A percentile compares a stretch with the other conserved stretches of the same genome.
phyloP scores from a whole-genome alignment of 2,113 vertebrate species.

The Vulpes ferrilata region DNA sequence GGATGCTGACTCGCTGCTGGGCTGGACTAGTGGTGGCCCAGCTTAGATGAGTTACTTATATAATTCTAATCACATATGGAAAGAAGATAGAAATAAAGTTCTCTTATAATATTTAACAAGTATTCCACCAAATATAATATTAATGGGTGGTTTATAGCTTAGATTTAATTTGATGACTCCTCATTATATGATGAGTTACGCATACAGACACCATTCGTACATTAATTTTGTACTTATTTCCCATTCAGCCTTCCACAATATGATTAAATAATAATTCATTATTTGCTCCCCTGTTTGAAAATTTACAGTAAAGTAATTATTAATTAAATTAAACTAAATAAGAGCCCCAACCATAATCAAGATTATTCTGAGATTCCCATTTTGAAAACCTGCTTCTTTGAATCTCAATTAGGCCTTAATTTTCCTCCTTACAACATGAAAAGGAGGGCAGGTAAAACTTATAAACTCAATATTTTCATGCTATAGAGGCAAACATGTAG shows the following conservation, averaged over 20 bases:
- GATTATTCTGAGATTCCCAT: neutral
- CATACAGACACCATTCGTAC: neutral
- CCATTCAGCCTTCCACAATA: neutral
- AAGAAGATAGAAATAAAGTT: neutral
- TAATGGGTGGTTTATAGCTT: neutral
- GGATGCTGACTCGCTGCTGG: neutral
- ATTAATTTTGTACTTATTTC: neutral
- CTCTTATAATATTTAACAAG: neutral
- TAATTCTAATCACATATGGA: neutral
- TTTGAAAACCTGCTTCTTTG: neutral
- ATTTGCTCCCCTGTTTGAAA: neutral
- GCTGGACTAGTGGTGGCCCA: neutral
- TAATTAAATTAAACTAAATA: neutral
- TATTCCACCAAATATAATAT: neutral
- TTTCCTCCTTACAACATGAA: neutral
- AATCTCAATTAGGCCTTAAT: slow-evolving; percentile 37
- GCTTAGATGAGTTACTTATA: neutral
- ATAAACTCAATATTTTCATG: slow-evolving; percentile 47
- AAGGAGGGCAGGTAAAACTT: slow-evolving; percentile 5
- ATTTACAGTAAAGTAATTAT: neutral
- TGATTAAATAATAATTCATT: neutral
- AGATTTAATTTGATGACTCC: neutral
- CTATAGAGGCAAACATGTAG: neutral
- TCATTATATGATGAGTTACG: neutral
- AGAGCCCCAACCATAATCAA: neutral